Conservation (phyloP, 2,888 invertebrate genomes). For the Globia sparganii region DNA sequence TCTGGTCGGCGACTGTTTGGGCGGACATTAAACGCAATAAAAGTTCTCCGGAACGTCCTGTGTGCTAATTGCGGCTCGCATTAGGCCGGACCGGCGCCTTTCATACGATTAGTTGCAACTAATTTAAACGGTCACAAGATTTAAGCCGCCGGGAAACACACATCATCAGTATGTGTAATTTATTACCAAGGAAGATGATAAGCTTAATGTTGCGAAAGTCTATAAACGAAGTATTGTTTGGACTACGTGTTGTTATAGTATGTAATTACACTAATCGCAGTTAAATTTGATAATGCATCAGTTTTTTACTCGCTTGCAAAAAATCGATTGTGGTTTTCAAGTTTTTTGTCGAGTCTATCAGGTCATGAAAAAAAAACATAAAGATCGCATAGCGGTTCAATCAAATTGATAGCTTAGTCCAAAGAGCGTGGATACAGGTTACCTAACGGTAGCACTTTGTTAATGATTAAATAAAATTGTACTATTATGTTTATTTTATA, state of each 20-base stretch:
- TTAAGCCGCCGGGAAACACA: conserved; percentile 58
- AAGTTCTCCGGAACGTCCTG: conserved; percentile 79
- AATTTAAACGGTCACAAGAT: conserved; percentile 72
- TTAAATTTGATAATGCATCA: conserved; percentile 1
- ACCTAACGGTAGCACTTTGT: conserved; percentile 43
- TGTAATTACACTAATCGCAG: conserved; percentile 3
- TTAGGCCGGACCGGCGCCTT: conserved; percentile 77
- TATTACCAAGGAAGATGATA: conserved; percentile 40
- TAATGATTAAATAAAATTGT: conserved; percentile 17
- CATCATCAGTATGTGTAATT: conserved; percentile 60
- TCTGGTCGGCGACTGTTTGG: conserved; percentile 62
- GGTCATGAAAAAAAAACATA: conserved; percentile 8
- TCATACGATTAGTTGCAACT: conserved; percentile 73
- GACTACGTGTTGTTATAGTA: conserved; percentile 6
- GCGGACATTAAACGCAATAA: conserved; percentile 80
- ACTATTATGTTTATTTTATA: neutral
- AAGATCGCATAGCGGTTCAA: conserved; percentile 46
- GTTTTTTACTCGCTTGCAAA: conserved; percentile 12
- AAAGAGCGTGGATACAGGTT: conserved; percentile 31
- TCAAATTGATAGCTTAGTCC: conserved; percentile 26
- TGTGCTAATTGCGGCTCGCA: conserved; percentile 82
- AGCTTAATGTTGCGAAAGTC: conserved; percentile 49
- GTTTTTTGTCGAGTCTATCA: conserved; percentile 9
- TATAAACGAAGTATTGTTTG: conserved; percentile 43
- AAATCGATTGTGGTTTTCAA: neutral